Conservation (phyloP, 2,888 invertebrate species). For the Callosobruchus maculatus region DNA sequence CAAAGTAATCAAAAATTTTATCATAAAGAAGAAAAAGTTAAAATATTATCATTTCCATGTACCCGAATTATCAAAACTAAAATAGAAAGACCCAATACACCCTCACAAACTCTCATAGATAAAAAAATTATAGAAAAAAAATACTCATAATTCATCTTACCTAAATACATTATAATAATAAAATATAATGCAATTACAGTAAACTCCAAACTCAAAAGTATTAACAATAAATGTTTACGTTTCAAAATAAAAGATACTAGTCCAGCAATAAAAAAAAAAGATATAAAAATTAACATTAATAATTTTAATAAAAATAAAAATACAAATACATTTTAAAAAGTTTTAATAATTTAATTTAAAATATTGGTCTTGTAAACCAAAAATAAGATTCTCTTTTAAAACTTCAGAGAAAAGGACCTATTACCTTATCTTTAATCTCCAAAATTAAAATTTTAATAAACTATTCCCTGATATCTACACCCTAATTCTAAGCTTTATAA, state of each 20-base stretch:
- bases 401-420: conserved; percentile 59
- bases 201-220: conserved; percentile 60
- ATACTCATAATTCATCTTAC: conserved; percentile 49
- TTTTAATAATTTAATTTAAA: not conserved
- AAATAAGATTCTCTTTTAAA: conserved; percentile 57
- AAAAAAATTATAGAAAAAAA: conserved; percentile 62
- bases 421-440: conserved; percentile 62
- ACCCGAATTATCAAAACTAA: conserved; percentile 60
- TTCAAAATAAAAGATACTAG: conserved; percentile 55
- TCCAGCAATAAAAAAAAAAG: conserved; percentile 52
- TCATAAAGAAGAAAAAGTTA: conserved; percentile 58
- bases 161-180: conserved; percentile 51
- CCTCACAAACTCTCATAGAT: conserved; percentile 63
- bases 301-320: too few species aligned
- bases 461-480: conserved; percentile 55
- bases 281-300: conserved; percentile 31
- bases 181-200: conserved; percentile 47
- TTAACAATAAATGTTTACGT: conserved; percentile 58
- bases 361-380: conserved; percentile 60
- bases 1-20: conserved; percentile 55
- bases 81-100: conserved; percentile 60
- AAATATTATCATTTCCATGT: conserved; percentile 63
- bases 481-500: conserved; percentile 37
- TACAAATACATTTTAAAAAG: too few species aligned
- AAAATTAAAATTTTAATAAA: conserved; percentile 68